Evolutionary conservation across 2,113 vertebrate genomes (phyloP).

Genomic region (Erythrolamprus reginae): DNA sequence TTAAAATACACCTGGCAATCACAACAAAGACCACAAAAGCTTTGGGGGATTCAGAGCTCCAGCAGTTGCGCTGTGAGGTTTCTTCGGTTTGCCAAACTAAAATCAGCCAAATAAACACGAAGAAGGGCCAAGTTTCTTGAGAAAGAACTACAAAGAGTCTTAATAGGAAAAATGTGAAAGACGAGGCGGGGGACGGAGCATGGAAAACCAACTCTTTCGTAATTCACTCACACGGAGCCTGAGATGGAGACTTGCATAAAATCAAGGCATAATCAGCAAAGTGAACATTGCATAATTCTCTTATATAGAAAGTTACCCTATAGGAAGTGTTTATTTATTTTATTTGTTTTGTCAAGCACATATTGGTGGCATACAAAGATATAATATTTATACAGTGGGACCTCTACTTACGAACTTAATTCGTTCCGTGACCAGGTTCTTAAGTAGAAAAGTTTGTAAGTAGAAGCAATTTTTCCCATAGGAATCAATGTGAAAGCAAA

Average conservation of each 20-base stretch:
- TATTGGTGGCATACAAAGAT: no score
- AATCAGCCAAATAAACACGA: background rate
- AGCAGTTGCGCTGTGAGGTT: background rate
- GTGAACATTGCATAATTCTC: background rate
- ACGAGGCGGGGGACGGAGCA: background rate
- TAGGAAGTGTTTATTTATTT: background rate
- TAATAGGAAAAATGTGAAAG: background rate
- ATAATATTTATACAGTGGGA: no score
- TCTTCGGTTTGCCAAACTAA: background rate
- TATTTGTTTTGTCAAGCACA: no score
- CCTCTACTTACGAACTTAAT: no score
- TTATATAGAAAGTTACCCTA: background rate
- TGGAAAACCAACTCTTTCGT: background rate
- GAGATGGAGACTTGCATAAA: background rate
- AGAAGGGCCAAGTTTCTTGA: background rate
- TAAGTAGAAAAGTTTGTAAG: no score
- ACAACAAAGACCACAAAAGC: background rate
- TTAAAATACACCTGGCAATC: background rate
- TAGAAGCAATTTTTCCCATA: no score
- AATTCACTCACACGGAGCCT: background rate
- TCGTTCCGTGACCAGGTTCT: no score
- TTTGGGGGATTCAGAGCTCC: background rate
- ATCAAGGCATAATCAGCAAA: background rate
- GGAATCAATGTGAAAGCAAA: no score
- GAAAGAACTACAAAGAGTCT: background rate